Base-by-base conservation (phyloP, 2,113 vertebrate genomes). In the Hyla sarda region DNA sequence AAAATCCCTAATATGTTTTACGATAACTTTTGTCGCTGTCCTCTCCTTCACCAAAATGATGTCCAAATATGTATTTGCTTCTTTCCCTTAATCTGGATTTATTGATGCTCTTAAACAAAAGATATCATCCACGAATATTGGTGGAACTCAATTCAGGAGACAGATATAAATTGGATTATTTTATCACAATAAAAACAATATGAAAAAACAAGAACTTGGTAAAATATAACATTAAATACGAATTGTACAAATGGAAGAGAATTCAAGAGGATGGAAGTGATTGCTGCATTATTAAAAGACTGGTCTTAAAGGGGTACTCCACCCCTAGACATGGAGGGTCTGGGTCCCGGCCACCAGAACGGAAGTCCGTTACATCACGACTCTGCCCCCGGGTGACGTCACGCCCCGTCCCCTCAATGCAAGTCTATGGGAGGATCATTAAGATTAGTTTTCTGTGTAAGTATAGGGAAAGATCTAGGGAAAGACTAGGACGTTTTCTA, bases 51-150 rank as follows among this genome's bases (percentile, higher is more conserved):
- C 94, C 95, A 94, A 95, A 91, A 94, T 95, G 93, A 93, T 95
- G 91, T 92, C 94, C 95, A 93, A 95, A 96, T 96, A 93, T 95
- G 93, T 96, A 95, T 96, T 96, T 95, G 96, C 95, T 97, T 97
- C 95, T 95, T 97, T 97, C 96, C 94, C 93, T 94, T 96, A 94
- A 94, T 93, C 94, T 94, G 96, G 97, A 98, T 96, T 95, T 98
- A 98, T 98, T 97, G 97, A 98, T 98, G 97, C 96, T 95, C 98
- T 96, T 96, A 96, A 96, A 95, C 96, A 97, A 97, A 97, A 62
- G 97, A 98, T 98, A 95, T 90, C 90, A 98, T 98, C 98, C 96
- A 95, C 93, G 96, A 97, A 96, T 96, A 98, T 98, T 98, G 97
- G 96, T 95, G 93, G 96, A 96, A 95, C 94, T 92, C 95, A 97